A percentile compares a stretch with the other conserved stretches of the same genome.
These are phyloP conservation scores for Hypocryptadius cinnamomeus DNA, from an alignment of 2,113 vertebrate genomes.

Conservation along the genomic window DNA sequence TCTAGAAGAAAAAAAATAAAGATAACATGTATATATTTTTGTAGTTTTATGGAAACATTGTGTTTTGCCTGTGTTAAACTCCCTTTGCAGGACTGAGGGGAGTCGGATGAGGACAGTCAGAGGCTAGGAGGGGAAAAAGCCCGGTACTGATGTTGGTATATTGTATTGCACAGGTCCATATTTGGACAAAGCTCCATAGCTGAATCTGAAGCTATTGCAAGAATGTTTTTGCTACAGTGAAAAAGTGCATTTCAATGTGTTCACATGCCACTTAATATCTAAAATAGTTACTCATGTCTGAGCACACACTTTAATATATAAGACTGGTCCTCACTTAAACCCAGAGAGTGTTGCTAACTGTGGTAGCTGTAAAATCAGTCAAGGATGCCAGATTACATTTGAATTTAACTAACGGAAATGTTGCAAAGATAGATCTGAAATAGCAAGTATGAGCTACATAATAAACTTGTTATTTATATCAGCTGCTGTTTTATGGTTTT, in stretches of 20 bases:
- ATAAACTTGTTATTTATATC: background rate
- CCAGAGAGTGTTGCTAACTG: background rate
- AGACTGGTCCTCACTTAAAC: background rate
- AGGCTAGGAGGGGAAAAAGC: background rate
- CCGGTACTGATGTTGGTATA: background rate
- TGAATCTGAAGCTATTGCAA: constrained; percentile 55
- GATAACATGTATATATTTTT: background rate
- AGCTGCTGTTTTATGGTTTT: background rate
- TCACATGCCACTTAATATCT: constrained; percentile 27
- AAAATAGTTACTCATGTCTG: constrained; percentile 42
- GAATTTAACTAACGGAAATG: background rate
- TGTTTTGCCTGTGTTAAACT: background rate
- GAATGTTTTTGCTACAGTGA: constrained; percentile 50
- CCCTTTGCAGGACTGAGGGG: background rate
- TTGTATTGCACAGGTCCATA: constrained; percentile 56
- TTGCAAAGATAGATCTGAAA: background rate
- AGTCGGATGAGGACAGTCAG: background rate
- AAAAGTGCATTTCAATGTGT: constrained; percentile 17
- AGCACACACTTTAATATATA: background rate
- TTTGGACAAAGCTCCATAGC: constrained; percentile 60
- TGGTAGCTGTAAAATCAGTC: background rate
- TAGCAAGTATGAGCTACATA: background rate
- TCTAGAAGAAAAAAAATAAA: background rate
- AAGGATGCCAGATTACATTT: background rate
- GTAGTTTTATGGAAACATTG: background rate